Conservation (phyloP, 2,797 vertebrate species). For the Rhabdophis nuchalis region DNA sequence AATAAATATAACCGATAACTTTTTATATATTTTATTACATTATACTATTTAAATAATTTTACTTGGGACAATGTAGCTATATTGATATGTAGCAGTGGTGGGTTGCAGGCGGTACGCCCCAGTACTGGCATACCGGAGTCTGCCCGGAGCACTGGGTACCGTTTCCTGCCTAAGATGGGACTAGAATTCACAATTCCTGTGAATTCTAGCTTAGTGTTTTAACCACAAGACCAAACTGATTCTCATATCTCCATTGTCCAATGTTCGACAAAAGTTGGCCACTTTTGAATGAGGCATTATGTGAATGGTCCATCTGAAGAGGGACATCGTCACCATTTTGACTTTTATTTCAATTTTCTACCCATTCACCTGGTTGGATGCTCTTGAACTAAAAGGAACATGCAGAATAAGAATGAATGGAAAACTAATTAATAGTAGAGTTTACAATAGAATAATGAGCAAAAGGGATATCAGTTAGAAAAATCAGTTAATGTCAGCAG, state of each 20-base stretch:
- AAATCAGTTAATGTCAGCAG: neutral
- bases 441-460: neutral
- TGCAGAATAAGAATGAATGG: neutral
- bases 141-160: no score
- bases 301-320: neutral
- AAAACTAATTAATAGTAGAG: neutral
- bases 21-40: neutral
- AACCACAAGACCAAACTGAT: neutral
- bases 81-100: no score
- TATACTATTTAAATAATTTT: neutral
- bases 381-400: neutral
- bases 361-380: neutral
- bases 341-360: neutral
- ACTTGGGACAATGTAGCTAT: neutral
- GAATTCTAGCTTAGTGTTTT: neutral
- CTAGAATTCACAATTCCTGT: neutral
- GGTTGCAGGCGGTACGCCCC: no score
- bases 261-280: neutral
- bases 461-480: neutral
- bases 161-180: neutral
- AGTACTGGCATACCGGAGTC: no score
- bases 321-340: neutral
- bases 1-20: neutral
- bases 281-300: neutral
- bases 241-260: neutral